Percentiles rank a stretch among this genome's conserved stretches.
phyloP scores from a whole-genome alignment of 2,888 invertebrate genomes.

The Alentia gelatinosa region DNA sequence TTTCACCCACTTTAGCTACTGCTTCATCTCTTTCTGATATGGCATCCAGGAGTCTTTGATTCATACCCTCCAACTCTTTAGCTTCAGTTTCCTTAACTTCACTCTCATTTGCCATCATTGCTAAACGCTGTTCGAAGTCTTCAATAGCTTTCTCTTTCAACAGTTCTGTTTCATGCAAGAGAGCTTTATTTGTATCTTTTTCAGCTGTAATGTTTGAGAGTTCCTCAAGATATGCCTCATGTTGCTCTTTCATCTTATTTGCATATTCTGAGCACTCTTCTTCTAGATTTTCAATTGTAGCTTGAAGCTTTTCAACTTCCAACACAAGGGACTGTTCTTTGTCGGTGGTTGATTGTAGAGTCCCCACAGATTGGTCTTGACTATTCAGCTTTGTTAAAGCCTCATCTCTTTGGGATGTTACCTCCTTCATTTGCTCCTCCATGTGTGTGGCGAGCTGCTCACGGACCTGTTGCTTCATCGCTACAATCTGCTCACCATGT shows the following conservation, averaged over 20 bases:
- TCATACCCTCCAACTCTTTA: not conserved
- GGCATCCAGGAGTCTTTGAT: not conserved
- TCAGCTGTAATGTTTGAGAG: not conserved
- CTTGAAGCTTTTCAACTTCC: not conserved
- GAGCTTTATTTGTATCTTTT: not conserved
- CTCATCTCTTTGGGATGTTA: not conserved
- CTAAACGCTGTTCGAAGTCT: not conserved
- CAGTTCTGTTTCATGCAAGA: not conserved
- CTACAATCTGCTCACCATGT: slow-evolving; percentile 66
- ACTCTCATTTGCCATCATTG: not conserved
- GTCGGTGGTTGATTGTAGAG: not conserved
- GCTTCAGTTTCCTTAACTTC: not conserved
- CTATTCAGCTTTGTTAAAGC: not conserved
- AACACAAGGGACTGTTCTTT: not conserved
- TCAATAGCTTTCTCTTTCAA: not conserved
- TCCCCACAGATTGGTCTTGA: no score
- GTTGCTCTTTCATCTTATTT: not conserved
- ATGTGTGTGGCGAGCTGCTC: slow-evolving; percentile 45
- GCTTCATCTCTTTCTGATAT: slow-evolving; percentile 39
- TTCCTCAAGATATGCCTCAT: not conserved
- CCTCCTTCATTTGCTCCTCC: not conserved
- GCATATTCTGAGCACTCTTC: not conserved
- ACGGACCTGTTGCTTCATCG: slow-evolving; percentile 65
- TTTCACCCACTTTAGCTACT: not conserved
- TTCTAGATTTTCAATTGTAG: not conserved